Conservation (phyloP, 2,113 vertebrate species). For the Hemiprocne comata region DNA sequence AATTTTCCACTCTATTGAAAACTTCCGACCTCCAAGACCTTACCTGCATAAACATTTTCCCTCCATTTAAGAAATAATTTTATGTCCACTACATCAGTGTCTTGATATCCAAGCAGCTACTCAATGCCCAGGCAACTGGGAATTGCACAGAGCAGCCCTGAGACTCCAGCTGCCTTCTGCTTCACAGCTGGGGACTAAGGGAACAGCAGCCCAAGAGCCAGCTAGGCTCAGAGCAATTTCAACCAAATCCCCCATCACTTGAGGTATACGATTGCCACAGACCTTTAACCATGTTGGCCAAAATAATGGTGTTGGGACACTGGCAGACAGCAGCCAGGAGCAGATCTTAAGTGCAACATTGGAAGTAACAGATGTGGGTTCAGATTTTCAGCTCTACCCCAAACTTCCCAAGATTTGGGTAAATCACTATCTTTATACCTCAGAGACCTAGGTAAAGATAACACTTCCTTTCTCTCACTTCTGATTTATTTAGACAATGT, state of each 20-base stretch:
- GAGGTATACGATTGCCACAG: not conserved
- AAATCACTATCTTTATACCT: not conserved
- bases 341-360: rapidly evolving
- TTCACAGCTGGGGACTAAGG: not conserved
- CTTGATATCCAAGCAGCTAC: not conserved
- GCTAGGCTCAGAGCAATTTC: not conserved
- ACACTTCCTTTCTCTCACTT: not conserved
- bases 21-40: not conserved
- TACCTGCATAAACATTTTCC: not conserved
- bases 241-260: not conserved
- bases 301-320: not conserved
- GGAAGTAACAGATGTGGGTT: not conserved
- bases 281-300: not conserved
- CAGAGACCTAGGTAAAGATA: not conserved
- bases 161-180: not conserved
- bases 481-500: not conserved
- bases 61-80: not conserved
- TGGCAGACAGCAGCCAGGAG: not conserved
- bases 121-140: not conserved
- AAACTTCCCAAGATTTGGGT: not conserved
- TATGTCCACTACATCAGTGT: not conserved
- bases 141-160: not conserved
- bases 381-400: not conserved
- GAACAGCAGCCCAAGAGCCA: not conserved
- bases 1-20: not conserved